A percentile compares a stretch with the other conserved stretches of the same genome.
Evolutionary conservation across 1,140 invertebrate genomes (phyloP).

Genomic region (Colletes gigas): DNA sequence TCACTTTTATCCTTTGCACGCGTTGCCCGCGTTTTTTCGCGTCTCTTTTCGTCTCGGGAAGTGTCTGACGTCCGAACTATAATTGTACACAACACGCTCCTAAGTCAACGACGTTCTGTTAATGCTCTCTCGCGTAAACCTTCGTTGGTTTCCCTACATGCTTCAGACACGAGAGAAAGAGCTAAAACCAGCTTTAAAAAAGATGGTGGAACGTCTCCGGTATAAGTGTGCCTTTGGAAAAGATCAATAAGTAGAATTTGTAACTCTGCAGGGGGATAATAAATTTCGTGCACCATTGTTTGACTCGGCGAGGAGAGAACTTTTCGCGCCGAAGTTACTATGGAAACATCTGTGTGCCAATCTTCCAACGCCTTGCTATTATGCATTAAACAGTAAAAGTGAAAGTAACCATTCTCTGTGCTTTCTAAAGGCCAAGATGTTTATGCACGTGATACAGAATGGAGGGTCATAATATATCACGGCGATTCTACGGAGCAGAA

Average conservation of each 20-base stretch:
- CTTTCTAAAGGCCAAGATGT: conserved; percentile 43
- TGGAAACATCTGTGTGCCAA: neutral
- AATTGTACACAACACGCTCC: neutral
- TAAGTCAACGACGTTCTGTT: neutral
- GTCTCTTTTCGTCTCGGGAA: neutral
- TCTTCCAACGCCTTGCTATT: neutral
- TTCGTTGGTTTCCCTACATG: neutral
- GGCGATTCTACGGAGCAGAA: neutral
- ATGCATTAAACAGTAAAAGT: conserved; percentile 18
- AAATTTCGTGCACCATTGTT: too few relatives aligned
- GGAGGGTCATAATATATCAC: conserved; percentile 29
- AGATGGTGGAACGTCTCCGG: too few relatives aligned
- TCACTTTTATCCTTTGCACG: conserved; percentile 55
- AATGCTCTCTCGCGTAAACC: neutral
- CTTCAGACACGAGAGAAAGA: too few relatives aligned
- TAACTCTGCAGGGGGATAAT: too few relatives aligned
- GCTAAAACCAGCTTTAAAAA: too few relatives aligned
- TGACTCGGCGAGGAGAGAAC: too few relatives aligned
- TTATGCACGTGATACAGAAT: conserved; percentile 18
- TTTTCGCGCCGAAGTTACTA: neutral
- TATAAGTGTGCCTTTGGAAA: too few relatives aligned
- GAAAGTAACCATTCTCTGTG: conserved; percentile 35
- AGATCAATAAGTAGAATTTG: too few relatives aligned
- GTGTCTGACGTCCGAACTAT: neutral
- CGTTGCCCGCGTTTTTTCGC: conserved; percentile 29